phyloP scores from a whole-genome alignment of 1,140 invertebrate species.

The Brachionus koreanus region DNA sequence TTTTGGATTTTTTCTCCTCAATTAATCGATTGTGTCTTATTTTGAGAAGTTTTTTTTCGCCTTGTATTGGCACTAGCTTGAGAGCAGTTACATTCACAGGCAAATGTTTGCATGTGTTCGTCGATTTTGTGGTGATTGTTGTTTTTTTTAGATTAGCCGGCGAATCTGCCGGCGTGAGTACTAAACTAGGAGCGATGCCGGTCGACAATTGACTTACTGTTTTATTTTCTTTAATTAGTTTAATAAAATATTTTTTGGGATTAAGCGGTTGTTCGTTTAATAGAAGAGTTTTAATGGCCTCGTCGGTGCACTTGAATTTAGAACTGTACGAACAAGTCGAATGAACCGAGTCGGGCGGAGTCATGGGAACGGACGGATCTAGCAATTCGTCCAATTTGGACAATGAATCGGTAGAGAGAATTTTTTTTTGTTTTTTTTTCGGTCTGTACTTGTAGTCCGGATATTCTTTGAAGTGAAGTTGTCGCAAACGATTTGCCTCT shows the following conservation, averaged over 20 bases:
- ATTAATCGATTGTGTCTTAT: background rate
- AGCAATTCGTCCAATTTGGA: background rate
- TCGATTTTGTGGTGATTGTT: background rate
- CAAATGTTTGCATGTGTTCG: background rate
- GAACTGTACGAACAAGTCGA: constrained; percentile 12
- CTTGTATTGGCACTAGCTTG: constrained; percentile 16
- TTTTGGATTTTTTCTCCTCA: background rate
- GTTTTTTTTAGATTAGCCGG: background rate
- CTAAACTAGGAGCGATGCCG: background rate
- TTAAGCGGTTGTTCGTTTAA: background rate
- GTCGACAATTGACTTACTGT: background rate
- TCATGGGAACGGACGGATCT: background rate
- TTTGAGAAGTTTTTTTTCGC: constrained; percentile 33
- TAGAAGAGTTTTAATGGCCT: background rate
- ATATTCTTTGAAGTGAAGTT: constrained; percentile 81
- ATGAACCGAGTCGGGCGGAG: background rate
- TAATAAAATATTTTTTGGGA: constrained; percentile 12
- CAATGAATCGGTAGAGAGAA: background rate
- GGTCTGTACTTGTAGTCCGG: constrained; percentile 90
- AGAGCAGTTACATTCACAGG: constrained; percentile 12
- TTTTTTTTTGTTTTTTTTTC: constrained; percentile 62
- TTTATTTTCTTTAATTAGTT: background rate
- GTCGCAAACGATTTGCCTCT: constrained; percentile 77
- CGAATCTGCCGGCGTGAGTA: constrained; percentile 24
- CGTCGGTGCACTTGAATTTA: constrained; percentile 5